These are phyloP conservation scores for Boloria euphrosyne DNA, from an alignment of 2,888 invertebrate genomes.

Conservation along the genomic window DNA sequence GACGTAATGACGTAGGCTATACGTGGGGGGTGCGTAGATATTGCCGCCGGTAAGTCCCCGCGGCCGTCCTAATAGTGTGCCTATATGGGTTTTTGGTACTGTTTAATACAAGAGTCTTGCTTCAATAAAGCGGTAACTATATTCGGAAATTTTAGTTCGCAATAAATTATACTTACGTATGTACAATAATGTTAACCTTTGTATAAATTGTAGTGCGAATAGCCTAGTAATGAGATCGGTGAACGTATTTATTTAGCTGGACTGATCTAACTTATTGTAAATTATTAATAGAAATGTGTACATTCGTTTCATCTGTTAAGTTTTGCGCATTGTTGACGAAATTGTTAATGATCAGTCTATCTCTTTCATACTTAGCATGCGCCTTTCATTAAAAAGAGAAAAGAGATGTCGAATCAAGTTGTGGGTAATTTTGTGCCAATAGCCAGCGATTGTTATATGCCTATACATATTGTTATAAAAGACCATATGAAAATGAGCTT, in stretches of 20 bases:
- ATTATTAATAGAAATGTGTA: constrained; percentile 1
- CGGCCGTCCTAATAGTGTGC: constrained; percentile 70
- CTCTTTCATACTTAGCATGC: constrained; percentile 7
- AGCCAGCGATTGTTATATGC: constrained; percentile 1
- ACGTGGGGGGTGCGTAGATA: not conserved
- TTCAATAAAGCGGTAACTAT: not conserved
- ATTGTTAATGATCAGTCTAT: constrained; percentile 12
- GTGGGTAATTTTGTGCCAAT: constrained; percentile 20
- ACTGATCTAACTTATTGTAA: constrained; percentile 19
- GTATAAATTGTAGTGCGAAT: constrained; percentile 1
- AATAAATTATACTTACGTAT: constrained; percentile 6
- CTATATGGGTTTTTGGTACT: constrained; percentile 47
- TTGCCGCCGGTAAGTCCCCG: constrained; percentile 52
- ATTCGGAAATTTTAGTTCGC: not conserved
- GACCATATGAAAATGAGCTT: constrained; percentile 20
- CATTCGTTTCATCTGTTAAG: constrained; percentile 7
- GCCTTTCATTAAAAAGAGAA: constrained; percentile 4
- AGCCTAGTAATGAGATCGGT: not conserved
- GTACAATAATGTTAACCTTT: constrained; percentile 8
- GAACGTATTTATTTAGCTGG: constrained; percentile 22
- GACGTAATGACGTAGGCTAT: too few species aligned
- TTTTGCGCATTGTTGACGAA: not conserved
- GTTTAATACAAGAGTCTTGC: constrained; percentile 6
- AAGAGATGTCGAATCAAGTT: not conserved
- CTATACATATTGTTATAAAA: not conserved